Conservation (phyloP, 64 coral and sea anemone genomes). For the Montipora efflorescens region DNA sequence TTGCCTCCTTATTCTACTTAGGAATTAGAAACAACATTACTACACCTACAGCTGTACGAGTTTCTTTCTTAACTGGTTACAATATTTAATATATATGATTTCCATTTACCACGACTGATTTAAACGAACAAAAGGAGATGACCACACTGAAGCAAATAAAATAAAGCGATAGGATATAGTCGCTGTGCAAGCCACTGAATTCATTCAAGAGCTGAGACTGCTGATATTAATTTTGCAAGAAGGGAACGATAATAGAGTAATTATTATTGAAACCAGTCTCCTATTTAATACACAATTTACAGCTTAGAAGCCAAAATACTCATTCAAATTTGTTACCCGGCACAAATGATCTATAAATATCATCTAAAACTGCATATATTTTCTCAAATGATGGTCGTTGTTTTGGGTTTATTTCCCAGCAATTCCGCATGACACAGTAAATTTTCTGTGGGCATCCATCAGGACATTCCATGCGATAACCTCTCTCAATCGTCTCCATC, state of each 20-base stretch:
- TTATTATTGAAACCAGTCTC: background rate
- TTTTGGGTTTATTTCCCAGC: slow-evolving; percentile 79
- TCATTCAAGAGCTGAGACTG: background rate
- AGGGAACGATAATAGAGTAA: background rate
- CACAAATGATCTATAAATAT: slow-evolving; percentile 57
- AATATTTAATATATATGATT: too few relatives aligned
- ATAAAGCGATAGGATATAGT: background rate
- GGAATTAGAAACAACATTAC: background rate
- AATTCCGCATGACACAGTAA: slow-evolving; percentile 80
- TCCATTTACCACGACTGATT: too few relatives aligned
- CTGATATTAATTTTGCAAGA: background rate
- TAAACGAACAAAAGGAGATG: background rate
- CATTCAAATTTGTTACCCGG: background rate
- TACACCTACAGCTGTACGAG: background rate
- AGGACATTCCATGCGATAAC: slow-evolving; percentile 94
- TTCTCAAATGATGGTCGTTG: slow-evolving; percentile 83
- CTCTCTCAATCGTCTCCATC: slow-evolving; percentile 67
- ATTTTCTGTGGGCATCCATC: slow-evolving; percentile 81
- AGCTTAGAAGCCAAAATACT: background rate
- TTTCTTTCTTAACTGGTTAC: too few relatives aligned
- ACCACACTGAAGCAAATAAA: background rate
- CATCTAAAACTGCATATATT: slow-evolving; percentile 64
- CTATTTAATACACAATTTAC: background rate
- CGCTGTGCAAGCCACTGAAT: background rate
- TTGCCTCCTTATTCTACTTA: background rate